phyloP scores from a whole-genome alignment of 2,113 vertebrate genomes.

The Corythaeola cristata region DNA sequence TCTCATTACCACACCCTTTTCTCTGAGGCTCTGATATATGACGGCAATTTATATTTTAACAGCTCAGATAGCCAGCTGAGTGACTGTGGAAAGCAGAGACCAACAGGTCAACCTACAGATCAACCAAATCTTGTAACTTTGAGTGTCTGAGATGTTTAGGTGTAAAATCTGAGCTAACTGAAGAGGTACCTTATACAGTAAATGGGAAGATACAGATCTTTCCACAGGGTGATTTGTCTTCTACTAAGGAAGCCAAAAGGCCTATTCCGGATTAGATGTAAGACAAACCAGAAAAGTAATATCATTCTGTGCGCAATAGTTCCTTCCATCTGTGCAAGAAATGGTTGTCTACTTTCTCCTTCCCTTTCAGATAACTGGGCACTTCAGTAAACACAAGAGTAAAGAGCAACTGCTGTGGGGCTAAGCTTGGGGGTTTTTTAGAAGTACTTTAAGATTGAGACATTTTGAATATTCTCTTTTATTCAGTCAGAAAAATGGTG shows the following conservation, averaged over 20 bases:
- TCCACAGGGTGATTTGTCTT: background rate
- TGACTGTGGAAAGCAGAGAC: background rate
- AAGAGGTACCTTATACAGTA: background rate
- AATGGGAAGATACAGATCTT: background rate
- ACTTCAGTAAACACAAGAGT: background rate
- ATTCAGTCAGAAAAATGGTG: background rate
- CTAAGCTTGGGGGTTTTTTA: background rate
- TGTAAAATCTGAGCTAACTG: background rate
- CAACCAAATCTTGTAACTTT: background rate
- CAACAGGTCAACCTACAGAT: background rate
- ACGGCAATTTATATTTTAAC: background rate
- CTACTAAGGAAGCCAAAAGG: background rate
- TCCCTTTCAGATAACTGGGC: background rate
- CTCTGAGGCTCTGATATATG: background rate
- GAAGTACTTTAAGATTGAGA: background rate
- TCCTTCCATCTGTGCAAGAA: background rate
- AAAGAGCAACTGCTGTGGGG: background rate
- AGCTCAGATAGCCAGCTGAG: background rate
- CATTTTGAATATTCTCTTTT: background rate
- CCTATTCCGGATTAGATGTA: background rate
- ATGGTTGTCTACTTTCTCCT: background rate
- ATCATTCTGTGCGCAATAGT: background rate
- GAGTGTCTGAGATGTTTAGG: background rate
- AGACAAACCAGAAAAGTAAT: constrained; percentile 14
- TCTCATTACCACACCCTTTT: background rate